phyloP scores from a whole-genome alignment of 2,797 vertebrate genomes.

The Mormyrops attenuatus region DNA sequence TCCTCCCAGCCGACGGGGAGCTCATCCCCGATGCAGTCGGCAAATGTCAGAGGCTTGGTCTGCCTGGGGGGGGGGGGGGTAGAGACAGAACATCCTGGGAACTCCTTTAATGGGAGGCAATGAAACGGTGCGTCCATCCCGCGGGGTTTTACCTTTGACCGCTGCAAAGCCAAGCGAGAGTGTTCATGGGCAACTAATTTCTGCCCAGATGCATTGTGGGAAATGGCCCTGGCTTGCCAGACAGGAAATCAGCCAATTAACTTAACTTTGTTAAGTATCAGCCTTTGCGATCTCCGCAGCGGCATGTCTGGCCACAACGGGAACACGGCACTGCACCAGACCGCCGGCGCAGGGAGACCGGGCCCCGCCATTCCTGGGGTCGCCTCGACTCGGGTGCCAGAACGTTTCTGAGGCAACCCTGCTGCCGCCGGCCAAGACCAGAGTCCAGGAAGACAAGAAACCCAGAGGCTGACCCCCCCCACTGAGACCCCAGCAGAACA shows the following conservation, averaged over 20 bases:
- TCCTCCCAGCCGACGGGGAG: constrained; percentile 96
- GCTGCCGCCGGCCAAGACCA: constrained; percentile 35
- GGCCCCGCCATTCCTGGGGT: constrained; percentile 58
- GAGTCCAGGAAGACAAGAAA: constrained; percentile 13
- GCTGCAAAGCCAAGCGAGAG: not conserved
- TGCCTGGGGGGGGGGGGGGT: constrained; percentile 65
- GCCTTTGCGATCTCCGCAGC: not conserved
- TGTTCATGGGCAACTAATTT: not conserved
- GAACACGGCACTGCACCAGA: constrained; percentile 19
- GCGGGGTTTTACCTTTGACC: not conserved
- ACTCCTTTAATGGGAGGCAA: not conserved
- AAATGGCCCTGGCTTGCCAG: not conserved
- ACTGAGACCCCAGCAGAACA: not conserved
- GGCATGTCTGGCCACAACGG: not conserved
- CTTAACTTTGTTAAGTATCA: not conserved
- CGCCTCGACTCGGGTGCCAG: constrained; percentile 32
- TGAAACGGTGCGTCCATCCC: not conserved
- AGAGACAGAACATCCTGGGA: not conserved
- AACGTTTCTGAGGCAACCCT: constrained; percentile 66
- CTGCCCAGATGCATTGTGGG: not conserved
- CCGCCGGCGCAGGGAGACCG: constrained; percentile 51
- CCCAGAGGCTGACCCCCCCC: not conserved
- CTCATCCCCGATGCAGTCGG: constrained; percentile 95
- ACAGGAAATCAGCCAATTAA: not conserved
- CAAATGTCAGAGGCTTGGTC: constrained; percentile 93